Conservation (phyloP, 2,888 invertebrate species). For the Chrysodeixis includens region DNA sequence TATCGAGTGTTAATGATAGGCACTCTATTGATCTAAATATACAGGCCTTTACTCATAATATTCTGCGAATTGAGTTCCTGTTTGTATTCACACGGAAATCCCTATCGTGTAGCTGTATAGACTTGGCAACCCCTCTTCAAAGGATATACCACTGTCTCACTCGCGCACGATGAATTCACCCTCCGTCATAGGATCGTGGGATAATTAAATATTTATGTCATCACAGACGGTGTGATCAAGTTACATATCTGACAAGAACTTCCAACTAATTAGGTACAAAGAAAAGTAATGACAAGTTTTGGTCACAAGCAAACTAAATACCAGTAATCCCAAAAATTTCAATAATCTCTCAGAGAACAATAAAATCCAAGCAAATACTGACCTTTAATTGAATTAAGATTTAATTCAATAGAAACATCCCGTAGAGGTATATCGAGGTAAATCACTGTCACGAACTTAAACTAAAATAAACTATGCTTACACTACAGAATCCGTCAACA, state of each 20-base stretch:
- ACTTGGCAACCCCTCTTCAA: slow-evolving; percentile 82
- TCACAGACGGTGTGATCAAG: slow-evolving; percentile 66
- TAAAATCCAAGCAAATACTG: slow-evolving; percentile 35
- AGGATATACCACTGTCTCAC: slow-evolving; percentile 74
- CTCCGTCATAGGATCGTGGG: slow-evolving; percentile 80
- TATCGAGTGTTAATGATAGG: background rate
- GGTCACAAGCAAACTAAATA: background rate
- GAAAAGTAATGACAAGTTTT: background rate
- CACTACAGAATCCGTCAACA: slow-evolving; percentile 77
- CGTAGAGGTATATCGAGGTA: slow-evolving; percentile 71
- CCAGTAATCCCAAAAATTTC: background rate
- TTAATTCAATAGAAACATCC: slow-evolving; percentile 78
- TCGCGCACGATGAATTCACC: slow-evolving; percentile 76
- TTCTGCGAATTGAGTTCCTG: slow-evolving; percentile 55
- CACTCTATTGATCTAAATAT: slow-evolving; percentile 3
- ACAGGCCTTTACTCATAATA: slow-evolving; percentile 12
- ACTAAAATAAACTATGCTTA: slow-evolving; percentile 76
- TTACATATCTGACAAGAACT: slow-evolving; percentile 37
- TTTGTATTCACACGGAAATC: slow-evolving; percentile 76
- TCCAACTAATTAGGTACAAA: slow-evolving; percentile 13
- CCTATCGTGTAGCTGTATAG: slow-evolving; percentile 72
- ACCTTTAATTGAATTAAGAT: slow-evolving; percentile 76
- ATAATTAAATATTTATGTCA: slow-evolving; percentile 88
- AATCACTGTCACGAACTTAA: slow-evolving; percentile 79
- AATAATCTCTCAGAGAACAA: background rate